Conservation (phyloP, 2,113 vertebrate genomes). For the Paraplagusia blochii region DNA sequence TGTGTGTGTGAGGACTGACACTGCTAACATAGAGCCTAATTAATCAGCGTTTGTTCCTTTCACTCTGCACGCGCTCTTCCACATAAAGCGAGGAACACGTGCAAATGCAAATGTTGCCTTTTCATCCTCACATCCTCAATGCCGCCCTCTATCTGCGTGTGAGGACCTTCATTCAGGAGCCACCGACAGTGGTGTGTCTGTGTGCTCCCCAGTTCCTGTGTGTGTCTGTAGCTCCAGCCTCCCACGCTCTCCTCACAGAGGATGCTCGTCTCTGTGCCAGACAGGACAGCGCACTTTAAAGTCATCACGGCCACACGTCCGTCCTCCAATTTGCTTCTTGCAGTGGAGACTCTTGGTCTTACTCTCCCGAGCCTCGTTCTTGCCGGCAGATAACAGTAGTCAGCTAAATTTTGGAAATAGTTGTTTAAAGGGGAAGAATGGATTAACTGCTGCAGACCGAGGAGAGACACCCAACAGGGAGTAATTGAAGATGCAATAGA, state of each 20-base stretch:
- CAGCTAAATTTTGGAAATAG: conserved; percentile 8
- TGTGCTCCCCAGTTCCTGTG: conserved; percentile 46
- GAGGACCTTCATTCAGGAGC: conserved; percentile 55
- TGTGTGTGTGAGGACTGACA: conserved; percentile 2
- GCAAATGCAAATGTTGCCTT: conserved; percentile 42
- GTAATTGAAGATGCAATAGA: conserved; percentile 31
- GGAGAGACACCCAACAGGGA: conserved; percentile 20
- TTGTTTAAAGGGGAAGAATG: conserved; percentile 29
- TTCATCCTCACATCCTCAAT: conserved; percentile 45
- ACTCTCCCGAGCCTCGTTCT: neutral
- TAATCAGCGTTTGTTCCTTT: conserved; percentile 14
- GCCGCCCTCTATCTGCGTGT: conserved; percentile 33
- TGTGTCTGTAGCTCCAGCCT: conserved; percentile 63
- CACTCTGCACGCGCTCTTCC: conserved; percentile 6
- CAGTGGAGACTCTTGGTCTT: neutral
- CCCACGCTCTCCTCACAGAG: conserved; percentile 61
- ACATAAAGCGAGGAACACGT: conserved; percentile 38
- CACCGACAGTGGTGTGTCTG: conserved; percentile 46
- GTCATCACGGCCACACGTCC: conserved; percentile 33
- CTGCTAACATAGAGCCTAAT: conserved; percentile 13
- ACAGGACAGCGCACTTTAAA: conserved; percentile 51
- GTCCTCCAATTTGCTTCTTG: conserved; percentile 32
- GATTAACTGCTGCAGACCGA: conserved; percentile 24
- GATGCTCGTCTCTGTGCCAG: conserved; percentile 63
- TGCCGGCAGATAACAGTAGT: conserved; percentile 2